These are phyloP conservation scores for Hippoglossus hippoglossus DNA, from an alignment of 2,797 vertebrate genomes.

Conservation along the genomic window DNA sequence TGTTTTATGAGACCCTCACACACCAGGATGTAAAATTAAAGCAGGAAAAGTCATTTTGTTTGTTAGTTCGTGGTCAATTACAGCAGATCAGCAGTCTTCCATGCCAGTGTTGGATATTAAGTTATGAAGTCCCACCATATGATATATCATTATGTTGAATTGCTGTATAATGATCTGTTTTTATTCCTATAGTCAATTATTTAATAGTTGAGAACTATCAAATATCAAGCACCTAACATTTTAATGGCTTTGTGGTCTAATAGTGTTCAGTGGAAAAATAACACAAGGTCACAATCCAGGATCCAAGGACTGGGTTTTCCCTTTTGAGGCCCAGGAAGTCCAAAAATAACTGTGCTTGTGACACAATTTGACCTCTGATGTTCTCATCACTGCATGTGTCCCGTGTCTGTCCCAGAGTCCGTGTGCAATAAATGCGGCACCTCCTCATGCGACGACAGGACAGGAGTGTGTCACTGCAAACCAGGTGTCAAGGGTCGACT, in stretches of 20 bases:
- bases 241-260: neutral
- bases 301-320: slow-evolving; percentile 19
- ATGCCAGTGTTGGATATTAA: slow-evolving; percentile 2
- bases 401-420: slow-evolving; percentile 77
- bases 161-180: no score
- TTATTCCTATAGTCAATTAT: neutral
- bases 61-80: slow-evolving; percentile 22
- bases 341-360: slow-evolving; percentile 51
- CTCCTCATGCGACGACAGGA: slow-evolving; percentile 84
- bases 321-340: slow-evolving; percentile 27
- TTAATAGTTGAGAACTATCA: neutral
- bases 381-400: slow-evolving; percentile 35
- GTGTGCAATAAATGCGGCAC: slow-evolving; percentile 86
- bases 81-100: neutral
- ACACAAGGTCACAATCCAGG: slow-evolving; percentile 29
- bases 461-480: slow-evolving; percentile 88
- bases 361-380: slow-evolving; percentile 34
- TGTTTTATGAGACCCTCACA: neutral
- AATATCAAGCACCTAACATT: neutral
- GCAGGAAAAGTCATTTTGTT: neutral
- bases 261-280: slow-evolving; percentile 20
- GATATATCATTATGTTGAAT: neutral
- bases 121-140: neutral
- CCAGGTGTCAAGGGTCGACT: slow-evolving; percentile 83
- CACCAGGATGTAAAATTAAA: neutral